Evolutionary conservation across 1,140 invertebrate genomes (phyloP), one percentile per base, ranked within the genome.

Genomic region (Myzus persicae): DNA sequence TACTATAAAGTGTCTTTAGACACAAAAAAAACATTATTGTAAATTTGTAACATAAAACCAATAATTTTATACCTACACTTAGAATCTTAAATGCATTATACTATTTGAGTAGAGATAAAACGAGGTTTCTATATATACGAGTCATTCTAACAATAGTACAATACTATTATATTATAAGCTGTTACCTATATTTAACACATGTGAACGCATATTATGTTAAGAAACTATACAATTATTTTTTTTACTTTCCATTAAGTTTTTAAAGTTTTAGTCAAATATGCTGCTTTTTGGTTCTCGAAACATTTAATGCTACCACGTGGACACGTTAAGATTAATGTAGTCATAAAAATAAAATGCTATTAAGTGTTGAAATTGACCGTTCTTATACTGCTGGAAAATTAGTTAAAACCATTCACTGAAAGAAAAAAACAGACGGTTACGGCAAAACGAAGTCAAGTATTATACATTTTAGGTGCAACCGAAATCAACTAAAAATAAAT

Each of bases 331-430:
- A 40, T 54, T 89, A 89, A 54, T 54, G 44, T 24, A 24, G 22
- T 54, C 48, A n/a, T 40, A 89, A 89, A 89, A 89, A 89, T 89
- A 51, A 51, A 89, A 89, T 38, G 38, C 48, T 89, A 54, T 89
- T 42, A 54, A 54, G 22, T 26, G 46, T 54, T 26, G 18, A 26
- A 51, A 38, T 51, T 51, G 31, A 36, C n/a, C 88, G 48, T 89
- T 54, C 38, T 89, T 38, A 14, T 46, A 22, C 85, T n/a, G 14
- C 42, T 87, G 31, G 88, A 89, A 89, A 89, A 89, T 54, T 26
- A 38, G 36, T 54, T 54, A 38, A 89, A 38, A 89, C 22, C 51
- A 89, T 26, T 54, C 24, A 38, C 26, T 38, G 11, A 38, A n/a
- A 44, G 7, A 85, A 24, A 38, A 46, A 88, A 89, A 51, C 46